Percentiles rank a stretch among this genome's conserved stretches.
Conservation (phyloP, 2,113 vertebrate genomes). For the Indri indri region DNA sequence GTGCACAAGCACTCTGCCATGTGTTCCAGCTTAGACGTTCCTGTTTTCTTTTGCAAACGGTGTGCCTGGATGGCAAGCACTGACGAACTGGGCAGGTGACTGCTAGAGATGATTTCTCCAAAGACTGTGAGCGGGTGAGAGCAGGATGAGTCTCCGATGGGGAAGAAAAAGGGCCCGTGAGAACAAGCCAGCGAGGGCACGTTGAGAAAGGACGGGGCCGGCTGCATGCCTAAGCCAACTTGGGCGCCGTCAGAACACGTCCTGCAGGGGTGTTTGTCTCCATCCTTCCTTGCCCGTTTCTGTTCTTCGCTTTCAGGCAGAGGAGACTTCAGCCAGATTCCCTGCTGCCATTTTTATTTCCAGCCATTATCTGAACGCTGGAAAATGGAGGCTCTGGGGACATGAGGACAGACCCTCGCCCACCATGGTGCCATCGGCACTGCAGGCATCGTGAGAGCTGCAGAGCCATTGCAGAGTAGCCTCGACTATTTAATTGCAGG, state of each 20-base stretch:
- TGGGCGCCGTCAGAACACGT: rapidly evolving
- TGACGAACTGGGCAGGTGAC: background rate
- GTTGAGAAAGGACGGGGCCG: rapidly evolving
- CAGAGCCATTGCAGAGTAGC: background rate
- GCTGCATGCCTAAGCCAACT: rapidly evolving
- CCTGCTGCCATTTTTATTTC: constrained; percentile 18
- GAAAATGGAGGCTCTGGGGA: background rate
- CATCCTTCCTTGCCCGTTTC: background rate
- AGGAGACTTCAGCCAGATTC: background rate
- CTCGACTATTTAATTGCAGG: background rate
- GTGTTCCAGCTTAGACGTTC: background rate
- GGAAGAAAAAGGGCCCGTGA: background rate
- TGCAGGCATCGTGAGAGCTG: background rate
- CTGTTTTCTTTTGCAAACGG: background rate
- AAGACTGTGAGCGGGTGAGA: rapidly evolving
- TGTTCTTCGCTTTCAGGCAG: background rate
- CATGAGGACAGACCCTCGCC: background rate
- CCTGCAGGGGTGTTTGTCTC: background rate
- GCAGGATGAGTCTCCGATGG: background rate
- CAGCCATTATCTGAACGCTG: background rate
- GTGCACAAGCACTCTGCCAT: rapidly evolving
- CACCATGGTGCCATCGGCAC: background rate
- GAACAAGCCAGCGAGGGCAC: rapidly evolving
- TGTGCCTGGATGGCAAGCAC: background rate
- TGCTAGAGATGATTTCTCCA: background rate